Percentiles rank a stretch among this genome's conserved stretches.
phyloP scores from a whole-genome alignment of 2,113 vertebrate genomes.

The Noturus placidus region DNA sequence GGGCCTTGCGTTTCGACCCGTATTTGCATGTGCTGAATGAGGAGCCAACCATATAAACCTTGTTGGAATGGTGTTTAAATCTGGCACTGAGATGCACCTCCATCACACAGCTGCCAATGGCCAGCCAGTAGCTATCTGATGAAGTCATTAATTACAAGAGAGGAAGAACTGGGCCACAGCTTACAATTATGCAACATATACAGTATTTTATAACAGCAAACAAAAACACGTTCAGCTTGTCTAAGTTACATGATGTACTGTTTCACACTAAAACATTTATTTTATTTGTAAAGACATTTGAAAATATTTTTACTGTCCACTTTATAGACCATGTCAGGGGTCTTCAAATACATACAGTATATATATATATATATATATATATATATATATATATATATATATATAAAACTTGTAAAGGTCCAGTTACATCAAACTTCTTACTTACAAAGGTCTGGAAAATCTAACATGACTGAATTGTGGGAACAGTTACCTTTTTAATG shows the following conservation, averaged over 20 bases:
- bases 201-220: not conserved
- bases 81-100: slow-evolving; percentile 64
- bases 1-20: slow-evolving; percentile 75
- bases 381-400: too few species aligned
- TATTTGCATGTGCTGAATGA: slow-evolving; percentile 80
- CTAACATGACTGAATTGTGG: not conserved
- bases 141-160: slow-evolving; percentile 4
- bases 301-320: not conserved
- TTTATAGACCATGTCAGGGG: not conserved
- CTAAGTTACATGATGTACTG: not conserved
- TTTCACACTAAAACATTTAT: not conserved
- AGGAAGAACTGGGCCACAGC: not conserved
- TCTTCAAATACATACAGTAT: too few species aligned
- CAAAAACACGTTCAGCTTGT: not conserved
- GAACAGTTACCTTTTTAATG: not conserved
- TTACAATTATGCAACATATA: not conserved
- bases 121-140: slow-evolving; percentile 27
- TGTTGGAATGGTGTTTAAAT: slow-evolving; percentile 70
- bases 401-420: too few species aligned
- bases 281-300: not conserved
- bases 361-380: too few species aligned
- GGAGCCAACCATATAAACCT: slow-evolving; percentile 74
- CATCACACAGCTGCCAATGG: slow-evolving; percentile 69
- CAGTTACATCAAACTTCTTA: not conserved
- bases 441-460: not conserved